These are phyloP conservation scores for Onychostoma macrolepis DNA, from an alignment of 2,113 vertebrate species.

Conservation along the genomic window DNA sequence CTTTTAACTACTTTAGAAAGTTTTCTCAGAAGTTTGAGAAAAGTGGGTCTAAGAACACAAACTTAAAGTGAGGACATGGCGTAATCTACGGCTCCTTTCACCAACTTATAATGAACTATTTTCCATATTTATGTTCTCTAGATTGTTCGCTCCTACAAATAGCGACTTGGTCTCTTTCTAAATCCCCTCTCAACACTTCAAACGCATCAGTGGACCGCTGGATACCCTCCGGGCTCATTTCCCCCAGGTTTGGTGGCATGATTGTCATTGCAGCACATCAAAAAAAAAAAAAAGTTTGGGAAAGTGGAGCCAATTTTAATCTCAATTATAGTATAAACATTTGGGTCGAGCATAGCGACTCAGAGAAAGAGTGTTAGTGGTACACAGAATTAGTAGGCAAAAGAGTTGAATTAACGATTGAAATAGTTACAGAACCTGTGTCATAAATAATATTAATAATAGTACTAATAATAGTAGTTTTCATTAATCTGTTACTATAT, in stretches of 20 bases:
- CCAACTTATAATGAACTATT: slow-evolving; percentile 49
- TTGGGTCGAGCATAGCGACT: slow-evolving; percentile 14
- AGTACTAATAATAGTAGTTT: background rate
- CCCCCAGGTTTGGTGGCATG: slow-evolving; percentile 48
- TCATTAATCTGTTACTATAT: background rate
- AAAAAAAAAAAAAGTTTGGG: slow-evolving; percentile 39
- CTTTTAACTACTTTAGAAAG: background rate
- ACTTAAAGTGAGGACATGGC: background rate
- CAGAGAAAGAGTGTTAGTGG: background rate
- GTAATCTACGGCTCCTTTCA: background rate
- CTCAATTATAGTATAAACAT: slow-evolving; percentile 47
- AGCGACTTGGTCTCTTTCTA: slow-evolving; percentile 54
- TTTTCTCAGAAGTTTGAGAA: background rate
- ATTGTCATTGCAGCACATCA: slow-evolving; percentile 33
- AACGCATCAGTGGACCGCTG: slow-evolving; percentile 44
- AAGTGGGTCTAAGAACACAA: slow-evolving; percentile 53
- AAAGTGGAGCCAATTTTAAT: slow-evolving; percentile 49
- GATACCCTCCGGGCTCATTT: slow-evolving; percentile 45
- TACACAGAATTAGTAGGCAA: background rate
- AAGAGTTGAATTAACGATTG: background rate
- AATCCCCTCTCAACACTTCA: slow-evolving; percentile 42
- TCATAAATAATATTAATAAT: background rate
- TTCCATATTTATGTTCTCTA: slow-evolving; percentile 58
- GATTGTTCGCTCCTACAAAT: slow-evolving; percentile 56
- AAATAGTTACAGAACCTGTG: background rate